A percentile compares a stretch with the other conserved stretches of the same genome.
phyloP scores from a whole-genome alignment of 2,797 vertebrate genomes.

The Eospalax fontanierii region DNA sequence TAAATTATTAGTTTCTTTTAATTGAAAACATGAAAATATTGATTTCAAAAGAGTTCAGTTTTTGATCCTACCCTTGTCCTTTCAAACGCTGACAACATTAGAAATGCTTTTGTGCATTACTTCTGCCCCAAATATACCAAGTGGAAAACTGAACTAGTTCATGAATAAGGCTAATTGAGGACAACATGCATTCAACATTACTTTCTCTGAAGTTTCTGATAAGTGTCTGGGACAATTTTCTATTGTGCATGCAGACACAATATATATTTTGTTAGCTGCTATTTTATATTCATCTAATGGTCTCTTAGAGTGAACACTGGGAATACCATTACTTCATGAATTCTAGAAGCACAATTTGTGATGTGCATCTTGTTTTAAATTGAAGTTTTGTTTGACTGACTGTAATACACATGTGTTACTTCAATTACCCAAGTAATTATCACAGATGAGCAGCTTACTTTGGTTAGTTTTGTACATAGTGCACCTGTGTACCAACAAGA shows the following conservation, averaged over 20 bases:
- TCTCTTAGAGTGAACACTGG: neutral
- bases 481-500: neutral
- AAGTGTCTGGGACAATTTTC: slow-evolving; percentile 22
- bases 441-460: slow-evolving; percentile 6
- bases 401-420: slow-evolving; percentile 29
- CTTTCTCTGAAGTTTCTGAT: neutral
- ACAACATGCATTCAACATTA: neutral
- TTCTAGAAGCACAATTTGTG: neutral
- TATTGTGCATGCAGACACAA: neutral
- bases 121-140: slow-evolving; percentile 6
- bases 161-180: slow-evolving; percentile 21
- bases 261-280: neutral
- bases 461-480: neutral
- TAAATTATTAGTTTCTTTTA: neutral
- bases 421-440: slow-evolving; percentile 46
- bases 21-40: slow-evolving; percentile 35
- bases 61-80: neutral
- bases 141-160: neutral
- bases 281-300: neutral
- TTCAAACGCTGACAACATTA: slow-evolving; percentile 2
- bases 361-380: slow-evolving; percentile 46
- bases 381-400: neutral
- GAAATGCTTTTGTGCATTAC: neutral
- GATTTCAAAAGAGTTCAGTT: neutral
- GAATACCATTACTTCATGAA: neutral